Evolutionary conservation across 2,888 invertebrate genomes (phyloP), one percentile per base, ranked within the genome.

Genomic region (Saturnia pavonia): DNA sequence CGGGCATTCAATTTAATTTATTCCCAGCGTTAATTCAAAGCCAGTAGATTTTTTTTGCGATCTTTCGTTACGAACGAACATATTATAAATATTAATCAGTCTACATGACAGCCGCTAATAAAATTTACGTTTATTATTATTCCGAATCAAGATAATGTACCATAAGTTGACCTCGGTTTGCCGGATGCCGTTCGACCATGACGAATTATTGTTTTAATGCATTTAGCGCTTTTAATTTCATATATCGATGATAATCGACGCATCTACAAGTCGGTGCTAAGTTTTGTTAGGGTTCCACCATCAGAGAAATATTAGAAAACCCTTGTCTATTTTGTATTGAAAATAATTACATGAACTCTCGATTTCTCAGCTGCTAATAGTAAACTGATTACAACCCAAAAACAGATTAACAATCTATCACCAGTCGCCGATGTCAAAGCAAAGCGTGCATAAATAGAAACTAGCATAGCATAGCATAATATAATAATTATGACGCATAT

Each of bases 131-230:
- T 12, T 60, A 60, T 60, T 60, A 16, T 60, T 60, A 27, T 27
- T 60, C 25, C 27, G 57, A 60, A 60, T 60, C 4, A 27, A 4
- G 57, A 60, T 60, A 60, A 60, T 60, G 57, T 60, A 60, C 6
- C 22, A 19, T 48, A 7, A 60, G 25, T 12, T 19, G 57, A 60
- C 57, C 57, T 60, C 57, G 57, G 27, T 60, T 60, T 60, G 14
- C 57, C 57, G 57, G 57, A 60, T 60, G 57, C 27, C 25, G 57
- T 14, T 27, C 25, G 57, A 60, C 57, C 57, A 60, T 60, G 27
- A 60, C 57, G 25, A 60, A 60, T 60, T 60, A 60, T 60, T 60
- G 14, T 60, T 60, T 60, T 27, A 60, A 27, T 60, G 57, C 57
- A 60, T 60, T 60, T 60, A 60, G 16, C 57, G 27, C 27, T 60